Evolutionary conservation across 2,888 invertebrate genomes (phyloP).

Genomic region (Gibbula magus): DNA sequence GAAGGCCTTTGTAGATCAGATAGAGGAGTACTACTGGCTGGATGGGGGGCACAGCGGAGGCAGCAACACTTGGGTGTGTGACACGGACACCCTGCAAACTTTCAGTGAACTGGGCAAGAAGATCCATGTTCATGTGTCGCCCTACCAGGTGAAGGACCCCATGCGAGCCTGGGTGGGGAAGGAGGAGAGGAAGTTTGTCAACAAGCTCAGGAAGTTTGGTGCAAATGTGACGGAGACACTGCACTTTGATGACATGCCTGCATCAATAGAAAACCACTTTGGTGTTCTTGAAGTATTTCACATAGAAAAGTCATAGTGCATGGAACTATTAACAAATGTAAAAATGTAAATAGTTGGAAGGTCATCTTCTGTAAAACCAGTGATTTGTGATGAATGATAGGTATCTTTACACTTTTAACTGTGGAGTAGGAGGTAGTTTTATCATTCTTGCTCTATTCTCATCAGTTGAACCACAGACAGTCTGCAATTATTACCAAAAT

Average conservation of each 20-base stretch:
- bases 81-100: constrained; percentile 83
- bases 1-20: constrained; percentile 77
- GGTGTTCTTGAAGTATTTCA: constrained; percentile 78
- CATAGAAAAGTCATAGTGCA: no score
- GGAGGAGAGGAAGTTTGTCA: constrained; percentile 87
- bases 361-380: no score
- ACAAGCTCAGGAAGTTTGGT: constrained; percentile 81
- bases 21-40: constrained; percentile 89
- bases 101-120: constrained; percentile 80
- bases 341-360: no score
- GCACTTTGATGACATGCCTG: constrained; percentile 80
- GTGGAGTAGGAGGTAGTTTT: no score
- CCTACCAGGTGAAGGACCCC: constrained; percentile 90
- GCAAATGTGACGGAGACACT: constrained; percentile 81
- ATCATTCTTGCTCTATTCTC: no score
- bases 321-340: no score
- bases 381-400: no score
- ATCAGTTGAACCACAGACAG: no score
- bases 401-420: no score
- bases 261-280: constrained; percentile 86
- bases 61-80: constrained; percentile 91
- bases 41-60: constrained; percentile 94
- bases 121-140: constrained; percentile 88
- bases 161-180: constrained; percentile 88
- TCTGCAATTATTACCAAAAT: no score